Evolutionary conservation across 2,113 vertebrate genomes (phyloP), one percentile per base, ranked within the genome.

Genomic region (Tor tambroides): DNA sequence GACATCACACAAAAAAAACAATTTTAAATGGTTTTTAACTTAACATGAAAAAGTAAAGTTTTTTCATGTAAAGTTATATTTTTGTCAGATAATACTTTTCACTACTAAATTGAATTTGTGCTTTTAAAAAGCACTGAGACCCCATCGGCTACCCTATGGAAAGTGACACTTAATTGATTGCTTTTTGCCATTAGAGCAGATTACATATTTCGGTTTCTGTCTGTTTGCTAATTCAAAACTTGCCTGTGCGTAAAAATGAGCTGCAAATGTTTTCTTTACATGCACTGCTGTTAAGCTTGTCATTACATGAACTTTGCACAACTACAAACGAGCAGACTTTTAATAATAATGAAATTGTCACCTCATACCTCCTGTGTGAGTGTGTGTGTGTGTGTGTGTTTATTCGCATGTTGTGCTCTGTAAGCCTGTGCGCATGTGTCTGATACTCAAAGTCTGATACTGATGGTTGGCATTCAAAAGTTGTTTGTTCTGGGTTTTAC

Each of bases 401-500:
- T 90, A 87, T 75, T 59, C 87, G 87, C 90, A 69, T 90, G 88
- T 90, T 83, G 67, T 82, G 51, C 61, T 17, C 30, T 72, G 28
- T 71, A 59, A 72, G 84, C 54, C 49, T 67, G 56, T 75, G 46
- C 69, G 85, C 65, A 86, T 65, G 65, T 76, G 54, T 79, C 43
- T 77, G 56, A 46, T 56, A 32, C 49, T 14, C 30, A 8, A 12
- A 54, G 75, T 75, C 61, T 56, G 41, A 74, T 46, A n/a, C 7
- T 87, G 49, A 8, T 41, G 51, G 54, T 87, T 88, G 1, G 8
- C 59, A 74, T 83, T 32, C 19, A 65, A 83, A 80, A 56, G 49
- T 79, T 56, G 8, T 56, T 56, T 35, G 8, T 54, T 56, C 10
- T 56, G 17, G 14, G 9, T 21, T 56, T 43, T 67, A 87, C 90